Conservation (phyloP, 2,888 invertebrate genomes). For the Argyra leucocephala region DNA sequence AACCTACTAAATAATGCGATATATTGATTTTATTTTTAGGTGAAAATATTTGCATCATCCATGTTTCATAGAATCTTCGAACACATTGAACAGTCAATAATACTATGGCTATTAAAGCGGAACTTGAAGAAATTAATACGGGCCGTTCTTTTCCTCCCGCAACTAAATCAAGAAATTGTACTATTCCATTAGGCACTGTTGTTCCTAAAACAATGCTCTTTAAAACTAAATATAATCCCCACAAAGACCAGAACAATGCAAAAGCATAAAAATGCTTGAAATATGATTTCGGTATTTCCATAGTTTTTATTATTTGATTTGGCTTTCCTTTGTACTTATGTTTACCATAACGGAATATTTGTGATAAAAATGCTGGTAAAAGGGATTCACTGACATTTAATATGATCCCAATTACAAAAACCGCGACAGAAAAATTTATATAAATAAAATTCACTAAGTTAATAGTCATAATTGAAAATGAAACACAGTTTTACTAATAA, state of each 20-base stretch:
- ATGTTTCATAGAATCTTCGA: conserved; percentile 71
- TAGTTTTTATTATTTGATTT: conserved; percentile 36
- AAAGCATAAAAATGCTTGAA: conserved; percentile 73
- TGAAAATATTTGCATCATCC: conserved; percentile 71
- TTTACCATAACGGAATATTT: conserved; percentile 65
- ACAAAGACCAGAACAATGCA: conserved; percentile 50
- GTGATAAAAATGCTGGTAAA: conserved; percentile 56
- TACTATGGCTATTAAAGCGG: conserved; percentile 51
- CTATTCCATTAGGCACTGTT: conserved; percentile 44
- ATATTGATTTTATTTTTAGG: conserved; percentile 66
- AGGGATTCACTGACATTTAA: conserved; percentile 56
- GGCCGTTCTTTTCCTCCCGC: conserved; percentile 43
- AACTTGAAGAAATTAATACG: conserved; percentile 33
- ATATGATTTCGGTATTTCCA: conserved; percentile 69
- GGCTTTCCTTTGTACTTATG: conserved; percentile 50
- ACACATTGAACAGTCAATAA: conserved; percentile 61
- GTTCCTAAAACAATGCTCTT: conserved; percentile 42
- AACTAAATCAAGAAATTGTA: conserved; percentile 37
- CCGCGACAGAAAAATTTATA: conserved; percentile 33
- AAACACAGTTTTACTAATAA: not conserved
- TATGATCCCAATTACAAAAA: conserved; percentile 51
- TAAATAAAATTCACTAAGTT: conserved; percentile 36
- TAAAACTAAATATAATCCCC: conserved; percentile 29
- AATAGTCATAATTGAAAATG: conserved; percentile 20
- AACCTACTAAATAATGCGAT: conserved; percentile 66